phyloP scores from a whole-genome alignment of 2,888 invertebrate genomes.

The Rotaria socialis region DNA sequence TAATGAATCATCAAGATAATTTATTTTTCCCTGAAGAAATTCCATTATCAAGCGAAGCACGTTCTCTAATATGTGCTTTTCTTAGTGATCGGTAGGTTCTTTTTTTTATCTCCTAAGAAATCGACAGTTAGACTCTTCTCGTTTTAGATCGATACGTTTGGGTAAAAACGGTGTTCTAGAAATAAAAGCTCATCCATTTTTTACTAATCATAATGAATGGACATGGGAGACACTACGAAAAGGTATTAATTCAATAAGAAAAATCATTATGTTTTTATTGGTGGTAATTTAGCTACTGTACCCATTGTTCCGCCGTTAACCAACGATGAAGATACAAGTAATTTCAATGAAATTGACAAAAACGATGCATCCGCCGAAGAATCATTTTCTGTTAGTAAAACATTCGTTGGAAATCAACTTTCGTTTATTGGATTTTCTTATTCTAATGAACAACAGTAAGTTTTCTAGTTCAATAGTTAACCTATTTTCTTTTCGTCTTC shows the following conservation, averaged over 20 bases:
- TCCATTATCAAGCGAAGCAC: constrained; percentile 74
- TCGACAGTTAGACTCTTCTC: too few species aligned
- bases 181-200: constrained; percentile 88
- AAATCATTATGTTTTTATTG: background rate
- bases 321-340: constrained; percentile 93
- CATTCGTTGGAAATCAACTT: constrained; percentile 94
- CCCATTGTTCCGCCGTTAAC: constrained; percentile 91
- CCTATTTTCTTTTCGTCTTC: too few species aligned
- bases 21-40: constrained; percentile 85
- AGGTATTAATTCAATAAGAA: constrained; percentile 62
- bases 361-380: constrained; percentile 81
- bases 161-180: constrained; percentile 87
- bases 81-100: constrained; percentile 74
- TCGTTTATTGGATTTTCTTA: constrained; percentile 98
- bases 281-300: constrained; percentile 65
- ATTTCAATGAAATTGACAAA: constrained; percentile 94
- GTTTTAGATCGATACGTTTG: constrained; percentile 69
- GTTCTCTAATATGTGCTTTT: constrained; percentile 80
- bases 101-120: background rate
- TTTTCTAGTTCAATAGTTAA: background rate
- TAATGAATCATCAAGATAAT: constrained; percentile 96
- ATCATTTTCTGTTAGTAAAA: constrained; percentile 89
- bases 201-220: constrained; percentile 86
- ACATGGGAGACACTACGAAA: constrained; percentile 89
- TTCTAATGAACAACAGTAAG: constrained; percentile 64